Base-by-base conservation (phyloP, 2,113 vertebrate genomes). In the Ramphastos sulfuratus region DNA sequence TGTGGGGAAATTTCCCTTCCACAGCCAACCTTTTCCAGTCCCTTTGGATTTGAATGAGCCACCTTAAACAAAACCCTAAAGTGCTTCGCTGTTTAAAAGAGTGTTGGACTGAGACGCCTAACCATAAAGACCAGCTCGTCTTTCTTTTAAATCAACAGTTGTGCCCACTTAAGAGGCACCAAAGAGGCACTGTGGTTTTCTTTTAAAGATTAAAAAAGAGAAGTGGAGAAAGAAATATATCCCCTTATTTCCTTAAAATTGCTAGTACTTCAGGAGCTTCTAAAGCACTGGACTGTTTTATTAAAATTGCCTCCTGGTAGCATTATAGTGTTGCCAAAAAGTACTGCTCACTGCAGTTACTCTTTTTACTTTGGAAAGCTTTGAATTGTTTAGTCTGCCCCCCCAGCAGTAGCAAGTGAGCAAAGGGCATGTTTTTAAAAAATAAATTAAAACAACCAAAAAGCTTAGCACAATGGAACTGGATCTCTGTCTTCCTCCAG, bases 111-210 rank as follows among this genome's bases (percentile, higher is more conserved):
- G 61, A 90, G 94, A 90, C 14, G 12, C 66, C 81, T 91, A 91
- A 90, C 94, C 90, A 84, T 94, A 94, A 94, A 91, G 91, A 92
- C n/a, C 58, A 94, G 70, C 76, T 94, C 1, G 0, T 90, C 82
- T 87, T 95, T 82, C 94, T 91, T 92, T 85, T 86, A 91, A 92
- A 94, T 55, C 65, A 90, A 87, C 76, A 86, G 39, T 86, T 91
- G 54, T 48, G 15, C 76, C 87, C 82, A 90, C 85, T 94, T 96
- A 94, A 93, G 85, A 95, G 69, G 80, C 50, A 94, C 44, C 63
- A 86, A 88, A 95, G 73, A 31, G 73, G 69, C 72, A 90, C 12
- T 75, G 94, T 25, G 93, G 92, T 78, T 95, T 96, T 89, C 74
- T 79, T 75, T 80, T 69, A 90, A 93, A 92, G 58, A 75, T 83